phyloP scores from a whole-genome alignment of 2,113 vertebrate genomes.

The Dolichotis patagonum region DNA sequence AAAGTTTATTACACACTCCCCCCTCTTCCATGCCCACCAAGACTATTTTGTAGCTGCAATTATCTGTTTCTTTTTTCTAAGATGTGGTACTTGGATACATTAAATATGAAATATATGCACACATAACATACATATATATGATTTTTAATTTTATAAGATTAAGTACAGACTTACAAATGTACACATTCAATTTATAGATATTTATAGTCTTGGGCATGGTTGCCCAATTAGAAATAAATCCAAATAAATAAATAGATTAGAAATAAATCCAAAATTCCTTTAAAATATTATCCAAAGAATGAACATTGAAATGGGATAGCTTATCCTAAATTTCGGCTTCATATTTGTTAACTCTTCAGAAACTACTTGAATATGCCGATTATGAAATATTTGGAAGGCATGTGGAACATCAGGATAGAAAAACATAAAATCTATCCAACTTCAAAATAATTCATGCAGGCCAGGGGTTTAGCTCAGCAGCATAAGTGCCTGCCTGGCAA shows the following conservation, averaged over 20 bases:
- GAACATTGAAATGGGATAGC: not conserved
- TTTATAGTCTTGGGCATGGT: not conserved
- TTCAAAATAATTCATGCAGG: not conserved
- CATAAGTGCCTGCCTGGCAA: no score
- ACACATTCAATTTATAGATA: not conserved
- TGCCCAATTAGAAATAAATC: not conserved
- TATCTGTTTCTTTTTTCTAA: not conserved
- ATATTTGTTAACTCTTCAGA: not conserved
- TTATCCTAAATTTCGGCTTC: not conserved
- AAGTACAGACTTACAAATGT: not conserved
- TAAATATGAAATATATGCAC: not conserved
- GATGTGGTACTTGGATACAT: not conserved
- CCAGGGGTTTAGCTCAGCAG: no score
- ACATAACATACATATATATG: not conserved
- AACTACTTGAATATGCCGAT: not conserved
- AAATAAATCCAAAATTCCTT: constrained; percentile 13
- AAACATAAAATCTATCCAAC: not conserved
- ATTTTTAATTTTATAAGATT: not conserved
- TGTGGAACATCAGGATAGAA: not conserved
- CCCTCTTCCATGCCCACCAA: not conserved
- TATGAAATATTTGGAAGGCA: not conserved
- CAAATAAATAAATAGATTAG: no score
- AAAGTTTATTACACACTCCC: not conserved
- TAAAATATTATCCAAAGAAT: not conserved
- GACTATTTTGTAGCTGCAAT: not conserved